Evolutionary conservation across 2,113 vertebrate genomes (phyloP), one percentile per base, ranked within the genome.

Genomic region (Oryzias melastigma): DNA sequence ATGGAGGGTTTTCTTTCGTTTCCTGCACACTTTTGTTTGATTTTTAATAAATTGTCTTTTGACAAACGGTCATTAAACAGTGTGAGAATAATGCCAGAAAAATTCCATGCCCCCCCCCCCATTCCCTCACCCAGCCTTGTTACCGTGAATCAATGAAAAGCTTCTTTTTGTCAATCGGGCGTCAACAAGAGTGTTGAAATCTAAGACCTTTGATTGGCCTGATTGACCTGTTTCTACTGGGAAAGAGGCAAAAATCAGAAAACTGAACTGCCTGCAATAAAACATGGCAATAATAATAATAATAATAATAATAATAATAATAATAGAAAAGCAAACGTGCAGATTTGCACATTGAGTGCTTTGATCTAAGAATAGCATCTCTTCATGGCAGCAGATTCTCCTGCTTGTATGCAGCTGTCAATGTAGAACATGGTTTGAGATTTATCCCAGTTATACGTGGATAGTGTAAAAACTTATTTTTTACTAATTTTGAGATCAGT

Each of bases 391-490:
- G 65, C 60, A 57, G 41, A 74, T 62, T 40, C 54, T 67, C 51
- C 56, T 67, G 22, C 63, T 61, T 14, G 18, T 44, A 41, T 74
- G 52, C 53, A 49, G 22, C 58, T 44, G 56, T 80, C 65, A 82
- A 81, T 82, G 81, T 87, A 74, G 70, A 57, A 62, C 66, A 59
- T 82, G 62, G 65, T 67, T 53, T 57, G 54, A 66, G 51, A 62
- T 79, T 68, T 57, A 44, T 73, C 50, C 58, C 58, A 47, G 46
- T 77, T 71, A 79, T 78, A 55, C 70, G 56, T 50, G 65, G 66
- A 74, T 65, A 63, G 86, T 83, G 78, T 78, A 78, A 55, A 70
- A 85, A 80, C 76, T 73, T n/a, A n/a, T n/a, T 66, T 69, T 71
- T 62, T 14, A 41, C 66, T 69, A 55, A 65, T 78, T 59, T 73